Evolutionary conservation across 2,797 vertebrate genomes (phyloP).

Genomic region (Lithobates pipiens): DNA sequence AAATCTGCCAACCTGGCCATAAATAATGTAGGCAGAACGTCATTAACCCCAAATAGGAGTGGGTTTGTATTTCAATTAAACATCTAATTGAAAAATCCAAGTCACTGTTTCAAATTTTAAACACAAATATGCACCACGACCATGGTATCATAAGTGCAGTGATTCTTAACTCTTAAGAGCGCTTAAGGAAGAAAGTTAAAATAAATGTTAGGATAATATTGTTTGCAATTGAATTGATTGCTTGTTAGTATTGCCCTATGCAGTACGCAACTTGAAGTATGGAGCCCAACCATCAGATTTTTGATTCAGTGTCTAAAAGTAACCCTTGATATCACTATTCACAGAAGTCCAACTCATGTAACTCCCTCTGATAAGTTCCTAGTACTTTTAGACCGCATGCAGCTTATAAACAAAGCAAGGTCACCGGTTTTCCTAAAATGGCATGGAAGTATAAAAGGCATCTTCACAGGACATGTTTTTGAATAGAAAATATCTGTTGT

Average conservation of each 20-base stretch:
- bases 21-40: constrained; percentile 61
- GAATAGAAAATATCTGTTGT: too few relatives aligned
- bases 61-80: constrained; percentile 63
- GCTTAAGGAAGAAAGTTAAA: neutral
- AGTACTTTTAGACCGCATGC: too few relatives aligned
- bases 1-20: constrained; percentile 54
- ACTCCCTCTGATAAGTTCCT: too few relatives aligned
- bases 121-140: constrained; percentile 51
- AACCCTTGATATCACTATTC: too few relatives aligned
- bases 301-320: neutral
- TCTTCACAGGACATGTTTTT: too few relatives aligned
- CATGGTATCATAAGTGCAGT: constrained; percentile 20
- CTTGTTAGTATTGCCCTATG: neutral
- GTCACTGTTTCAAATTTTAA: constrained; percentile 60
- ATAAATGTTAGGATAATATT: neutral
- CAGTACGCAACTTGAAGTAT: neutral
- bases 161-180: constrained; percentile 31
- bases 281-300: neutral
- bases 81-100: constrained; percentile 64
- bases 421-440: too few relatives aligned
- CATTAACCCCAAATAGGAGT: constrained; percentile 62
- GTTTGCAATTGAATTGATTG: neutral
- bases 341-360: too few relatives aligned
- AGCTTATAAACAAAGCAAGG: too few relatives aligned
- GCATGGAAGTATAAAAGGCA: too few relatives aligned